These are phyloP conservation scores for Sander vitreus DNA, from an alignment of 2,113 vertebrate species.

Conservation along the genomic window DNA sequence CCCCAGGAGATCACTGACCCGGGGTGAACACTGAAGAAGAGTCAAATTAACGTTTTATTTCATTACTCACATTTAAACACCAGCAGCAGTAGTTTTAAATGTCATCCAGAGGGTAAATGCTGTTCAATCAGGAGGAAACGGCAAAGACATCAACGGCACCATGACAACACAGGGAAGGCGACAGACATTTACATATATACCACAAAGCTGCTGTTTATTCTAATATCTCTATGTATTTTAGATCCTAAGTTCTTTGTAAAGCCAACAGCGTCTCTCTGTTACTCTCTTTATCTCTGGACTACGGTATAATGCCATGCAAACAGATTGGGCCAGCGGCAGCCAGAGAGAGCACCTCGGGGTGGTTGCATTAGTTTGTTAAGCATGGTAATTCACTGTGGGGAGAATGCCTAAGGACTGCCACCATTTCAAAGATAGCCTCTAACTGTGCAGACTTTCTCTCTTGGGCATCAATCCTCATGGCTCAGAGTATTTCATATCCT, in stretches of 20 bases:
- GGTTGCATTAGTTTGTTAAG: constrained; percentile 63
- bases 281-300: constrained; percentile 16
- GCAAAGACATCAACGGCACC: not conserved
- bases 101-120: constrained; percentile 68
- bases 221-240: not conserved
- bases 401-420: constrained; percentile 14
- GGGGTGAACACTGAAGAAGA: constrained; percentile 64
- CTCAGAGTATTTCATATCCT: constrained; percentile 58
- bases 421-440: constrained; percentile 42
- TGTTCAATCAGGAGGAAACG: constrained; percentile 8
- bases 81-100: constrained; percentile 59
- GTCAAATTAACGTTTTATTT: constrained; percentile 76
- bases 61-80: constrained; percentile 66
- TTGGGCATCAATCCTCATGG: constrained; percentile 43
- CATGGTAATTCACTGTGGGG: constrained; percentile 51
- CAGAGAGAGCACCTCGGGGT: constrained; percentile 44
- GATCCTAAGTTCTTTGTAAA: constrained; percentile 30
- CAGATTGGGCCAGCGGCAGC: constrained; percentile 33
- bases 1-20: constrained; percentile 65
- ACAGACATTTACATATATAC: constrained; percentile 1
- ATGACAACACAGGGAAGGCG: not conserved
- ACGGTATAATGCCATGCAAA: constrained; percentile 46
- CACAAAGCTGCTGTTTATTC: constrained; percentile 4
- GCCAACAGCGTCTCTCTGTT: constrained; percentile 15
- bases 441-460: constrained; percentile 27